These are phyloP conservation scores for Euthynnus affinis DNA, from an alignment of 2,797 vertebrate species.

Conservation along the genomic window DNA sequence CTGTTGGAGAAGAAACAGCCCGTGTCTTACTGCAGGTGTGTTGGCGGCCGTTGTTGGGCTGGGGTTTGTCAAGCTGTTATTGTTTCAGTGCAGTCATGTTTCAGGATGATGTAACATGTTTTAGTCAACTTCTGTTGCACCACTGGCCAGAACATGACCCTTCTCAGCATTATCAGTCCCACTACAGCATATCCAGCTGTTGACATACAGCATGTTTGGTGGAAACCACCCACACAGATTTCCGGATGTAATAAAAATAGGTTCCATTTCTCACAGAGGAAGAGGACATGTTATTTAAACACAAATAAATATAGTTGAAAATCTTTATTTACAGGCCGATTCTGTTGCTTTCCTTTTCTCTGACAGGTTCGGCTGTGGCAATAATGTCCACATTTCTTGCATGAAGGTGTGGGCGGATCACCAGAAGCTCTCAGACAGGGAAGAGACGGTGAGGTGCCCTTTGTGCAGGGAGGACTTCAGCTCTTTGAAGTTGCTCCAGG, in stretches of 20 bases:
- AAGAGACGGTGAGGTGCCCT: slow-evolving; percentile 79
- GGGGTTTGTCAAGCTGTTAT: slow-evolving; percentile 10
- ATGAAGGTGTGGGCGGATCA: slow-evolving; percentile 83
- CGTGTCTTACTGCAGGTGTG: slow-evolving; percentile 85
- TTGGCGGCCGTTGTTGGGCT: not conserved
- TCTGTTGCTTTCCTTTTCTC: not conserved
- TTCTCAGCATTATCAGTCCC: not conserved
- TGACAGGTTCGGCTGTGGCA: slow-evolving; percentile 84
- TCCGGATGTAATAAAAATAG: slow-evolving; percentile 41
- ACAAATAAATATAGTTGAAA: not conserved
- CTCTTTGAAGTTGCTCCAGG: slow-evolving; percentile 72
- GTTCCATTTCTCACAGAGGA: not conserved
- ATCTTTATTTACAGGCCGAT: slow-evolving; percentile 2
- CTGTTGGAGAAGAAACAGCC: slow-evolving; percentile 82
- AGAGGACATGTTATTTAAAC: slow-evolving; percentile 14
- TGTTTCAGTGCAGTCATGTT: slow-evolving; percentile 24
- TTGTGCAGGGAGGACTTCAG: slow-evolving; percentile 82
- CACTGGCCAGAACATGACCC: slow-evolving; percentile 47
- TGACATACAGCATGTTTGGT: slow-evolving; percentile 18
- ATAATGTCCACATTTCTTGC: slow-evolving; percentile 85
- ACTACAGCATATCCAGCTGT: slow-evolving; percentile 35
- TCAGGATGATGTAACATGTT: slow-evolving; percentile 14
- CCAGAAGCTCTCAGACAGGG: slow-evolving; percentile 60
- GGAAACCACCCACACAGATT: slow-evolving; percentile 33
- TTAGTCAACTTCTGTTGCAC: slow-evolving; percentile 18